Conservation (phyloP, 2,113 vertebrate genomes). For the Calcarius ornatus region DNA sequence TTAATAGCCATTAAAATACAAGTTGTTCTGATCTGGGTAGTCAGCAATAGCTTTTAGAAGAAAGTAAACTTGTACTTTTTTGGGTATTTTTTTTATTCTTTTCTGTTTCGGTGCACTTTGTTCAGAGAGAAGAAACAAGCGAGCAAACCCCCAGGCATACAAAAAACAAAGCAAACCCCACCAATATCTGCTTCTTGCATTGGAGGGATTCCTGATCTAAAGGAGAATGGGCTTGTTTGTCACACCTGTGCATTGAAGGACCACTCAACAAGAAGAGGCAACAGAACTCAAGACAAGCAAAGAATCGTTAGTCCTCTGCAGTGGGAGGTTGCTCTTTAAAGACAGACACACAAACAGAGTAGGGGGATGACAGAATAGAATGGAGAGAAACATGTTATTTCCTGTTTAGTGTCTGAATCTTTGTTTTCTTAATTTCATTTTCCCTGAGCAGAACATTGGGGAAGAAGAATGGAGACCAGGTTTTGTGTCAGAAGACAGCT, state of each 20-base stretch:
- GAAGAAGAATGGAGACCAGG: neutral
- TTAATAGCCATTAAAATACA: neutral
- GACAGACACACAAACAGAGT: rapidly evolving
- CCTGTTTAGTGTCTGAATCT: neutral
- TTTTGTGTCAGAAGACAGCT: neutral
- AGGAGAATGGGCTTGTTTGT: neutral
- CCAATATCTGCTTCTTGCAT: neutral
- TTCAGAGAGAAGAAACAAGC: neutral
- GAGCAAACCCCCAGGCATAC: rapidly evolving
- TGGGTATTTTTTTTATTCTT: neutral
- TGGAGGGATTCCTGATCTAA: neutral
- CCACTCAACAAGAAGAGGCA: neutral
- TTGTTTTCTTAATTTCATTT: neutral
- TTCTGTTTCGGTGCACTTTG: neutral
- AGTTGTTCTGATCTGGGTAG: neutral
- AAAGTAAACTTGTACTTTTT: neutral
- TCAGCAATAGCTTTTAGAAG: neutral
- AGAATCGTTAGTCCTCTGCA: neutral
- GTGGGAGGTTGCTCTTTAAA: rapidly evolving
- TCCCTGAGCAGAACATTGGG: neutral
- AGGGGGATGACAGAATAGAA: rapidly evolving
- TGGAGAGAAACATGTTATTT: neutral
- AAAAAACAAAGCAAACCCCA: rapidly evolving
- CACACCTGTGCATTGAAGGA: neutral
- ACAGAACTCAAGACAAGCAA: neutral